Evolutionary conservation across 1,140 invertebrate genomes (phyloP).

Genomic region (Caenorhabditis inopinata): DNA sequence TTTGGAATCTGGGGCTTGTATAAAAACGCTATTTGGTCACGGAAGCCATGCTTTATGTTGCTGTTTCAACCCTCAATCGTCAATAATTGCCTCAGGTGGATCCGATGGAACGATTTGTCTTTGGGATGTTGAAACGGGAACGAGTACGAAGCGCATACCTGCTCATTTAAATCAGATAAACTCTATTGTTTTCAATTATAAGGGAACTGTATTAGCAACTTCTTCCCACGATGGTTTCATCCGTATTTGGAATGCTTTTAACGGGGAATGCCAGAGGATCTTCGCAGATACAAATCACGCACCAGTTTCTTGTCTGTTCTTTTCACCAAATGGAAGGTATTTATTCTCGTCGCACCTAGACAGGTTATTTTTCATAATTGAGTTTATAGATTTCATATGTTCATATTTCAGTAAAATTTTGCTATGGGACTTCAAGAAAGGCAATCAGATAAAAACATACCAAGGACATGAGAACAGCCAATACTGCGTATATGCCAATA

Average conservation of each 20-base stretch:
- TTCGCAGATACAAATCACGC: slow-evolving; percentile 71
- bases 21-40: slow-evolving; percentile 97
- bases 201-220: slow-evolving; percentile 95
- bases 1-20: slow-evolving; percentile 74
- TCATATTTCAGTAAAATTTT: slow-evolving; percentile 76
- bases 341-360: slow-evolving; percentile 97
- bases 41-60: slow-evolving; percentile 99
- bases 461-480: slow-evolving; percentile 98
- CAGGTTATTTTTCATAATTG: slow-evolving; percentile 69
- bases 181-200: slow-evolving; percentile 87
- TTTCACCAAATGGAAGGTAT: slow-evolving; percentile 94
- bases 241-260: slow-evolving; percentile 99
- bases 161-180: slow-evolving; percentile 99
- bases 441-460: slow-evolving; percentile 92
- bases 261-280: slow-evolving; percentile 97
- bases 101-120: slow-evolving; percentile 99
- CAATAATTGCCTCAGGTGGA: slow-evolving; percentile 90
- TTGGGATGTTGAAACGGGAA: slow-evolving; percentile 98
- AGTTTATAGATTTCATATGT: no score
- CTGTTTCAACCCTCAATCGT: slow-evolving; percentile 99
- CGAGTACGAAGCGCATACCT: slow-evolving; percentile 95
- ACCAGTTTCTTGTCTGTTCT: background rate
- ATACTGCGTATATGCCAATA: slow-evolving; percentile 99
- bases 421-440: slow-evolving; percentile 98
- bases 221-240: slow-evolving; percentile 98